Evolutionary conservation across 2,888 invertebrate genomes (phyloP).

Genomic region (Tethea ocularis): DNA sequence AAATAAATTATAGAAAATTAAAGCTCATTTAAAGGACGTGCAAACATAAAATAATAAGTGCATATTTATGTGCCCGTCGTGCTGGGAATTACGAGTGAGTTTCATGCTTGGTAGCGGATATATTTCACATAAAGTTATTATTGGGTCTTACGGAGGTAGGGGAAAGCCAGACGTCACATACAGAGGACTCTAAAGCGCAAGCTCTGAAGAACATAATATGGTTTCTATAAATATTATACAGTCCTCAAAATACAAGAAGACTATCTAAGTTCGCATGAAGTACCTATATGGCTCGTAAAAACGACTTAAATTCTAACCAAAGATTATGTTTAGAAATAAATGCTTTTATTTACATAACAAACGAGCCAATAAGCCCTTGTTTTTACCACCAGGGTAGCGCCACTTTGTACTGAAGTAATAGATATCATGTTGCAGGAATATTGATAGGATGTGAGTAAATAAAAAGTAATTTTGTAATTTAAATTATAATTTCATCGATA

Average conservation of each 20-base stretch:
- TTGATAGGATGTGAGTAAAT: no score
- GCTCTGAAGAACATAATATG: neutral
- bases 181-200: conserved; percentile 27
- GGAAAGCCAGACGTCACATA: conserved; percentile 55
- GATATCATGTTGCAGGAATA: no score
- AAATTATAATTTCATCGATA: no score
- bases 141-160: conserved; percentile 20
- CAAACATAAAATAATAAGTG: conserved; percentile 5
- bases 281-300: no score
- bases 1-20: neutral
- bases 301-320: no score
- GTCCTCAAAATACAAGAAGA: conserved; percentile 6
- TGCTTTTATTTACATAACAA: no score
- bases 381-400: no score
- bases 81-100: conserved; percentile 1
- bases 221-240: conserved; percentile 3
- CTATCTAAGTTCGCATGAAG: no score
- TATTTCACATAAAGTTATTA: neutral
- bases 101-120: conserved; percentile 1
- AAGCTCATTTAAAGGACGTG: conserved; percentile 4
- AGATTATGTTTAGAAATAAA: no score
- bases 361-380: no score
- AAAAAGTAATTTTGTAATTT: no score
- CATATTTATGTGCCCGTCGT: neutral
- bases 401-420: no score